Base-by-base conservation (phyloP, 2,888 invertebrate genomes). In the Phlogophora meticulosa region DNA sequence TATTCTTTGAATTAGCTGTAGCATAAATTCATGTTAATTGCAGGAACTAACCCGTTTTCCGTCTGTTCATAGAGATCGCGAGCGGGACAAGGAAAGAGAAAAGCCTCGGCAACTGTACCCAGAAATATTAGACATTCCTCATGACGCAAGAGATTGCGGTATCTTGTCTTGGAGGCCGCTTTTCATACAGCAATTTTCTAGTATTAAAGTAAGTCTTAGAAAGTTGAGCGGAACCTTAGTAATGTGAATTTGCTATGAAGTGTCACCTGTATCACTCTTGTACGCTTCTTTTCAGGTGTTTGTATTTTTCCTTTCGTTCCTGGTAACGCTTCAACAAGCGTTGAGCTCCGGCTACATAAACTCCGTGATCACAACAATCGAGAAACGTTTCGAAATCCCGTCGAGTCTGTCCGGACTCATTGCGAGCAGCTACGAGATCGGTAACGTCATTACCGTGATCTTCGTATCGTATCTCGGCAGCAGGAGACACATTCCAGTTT, bases 341-440 rank as follows among this genome's bases (percentile, higher is more conserved):
- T 96, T 98, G 79, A 98, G 98, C 92, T 98, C 98, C 73, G 98
- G 98, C 80, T 98, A 98, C 92, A 98, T 98, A 83, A 98, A 98
- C 95, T 98, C 98, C 92, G 99, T 99, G 93, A 99, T 99, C 92
- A 99, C 99, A 81, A 99, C 99, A 64, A 99, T 99, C 87, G 99
- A 99, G 95, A 99, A 99, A 93, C 97, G 99, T 78, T 98, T 98
- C 89, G 98, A 99, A 93, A 98, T 99, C 88, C 98, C 98, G 72
- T 98, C 98, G 90, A 98, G 98, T 90, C 97, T 98, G 80, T 98
- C 98, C 57, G 99, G 99, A 66, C 96, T 99, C 84, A 98, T 99
- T 81, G 98, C 99, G 66, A 98, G 98, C 86, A 98, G 98, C 85
- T 99, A 99, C 92, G 99, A 99, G 96, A 98, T 98, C 88, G 99